Evolutionary conservation across 2,113 vertebrate species (phyloP).

Genomic region (Butorides virescens): DNA sequence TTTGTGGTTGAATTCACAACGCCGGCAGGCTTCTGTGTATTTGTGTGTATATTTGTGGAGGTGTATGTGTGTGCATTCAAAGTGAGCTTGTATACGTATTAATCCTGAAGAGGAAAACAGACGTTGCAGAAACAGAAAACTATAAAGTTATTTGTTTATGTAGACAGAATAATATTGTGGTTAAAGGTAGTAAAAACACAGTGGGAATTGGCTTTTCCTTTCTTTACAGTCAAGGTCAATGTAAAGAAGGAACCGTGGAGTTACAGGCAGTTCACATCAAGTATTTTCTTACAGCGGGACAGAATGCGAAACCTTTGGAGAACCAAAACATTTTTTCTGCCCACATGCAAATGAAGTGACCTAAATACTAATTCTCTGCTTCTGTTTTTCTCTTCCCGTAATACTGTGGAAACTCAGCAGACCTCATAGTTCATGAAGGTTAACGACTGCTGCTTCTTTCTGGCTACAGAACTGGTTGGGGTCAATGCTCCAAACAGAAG

Average conservation of each 20-base stretch:
- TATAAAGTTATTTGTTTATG: neutral
- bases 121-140: neutral
- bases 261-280: neutral
- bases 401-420: neutral
- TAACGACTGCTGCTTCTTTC: neutral
- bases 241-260: neutral
- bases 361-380: neutral
- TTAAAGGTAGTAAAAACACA: neutral
- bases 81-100: neutral
- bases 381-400: neutral
- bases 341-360: neutral
- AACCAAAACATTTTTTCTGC: neutral
- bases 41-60: neutral
- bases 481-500: neutral
- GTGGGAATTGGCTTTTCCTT: neutral
- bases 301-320: neutral
- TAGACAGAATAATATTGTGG: neutral
- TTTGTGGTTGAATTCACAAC: neutral
- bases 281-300: neutral
- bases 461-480: neutral
- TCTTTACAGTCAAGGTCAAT: neutral
- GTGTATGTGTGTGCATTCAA: neutral
- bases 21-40: neutral
- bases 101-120: neutral
- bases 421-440: fast-evolving